These are phyloP conservation scores for Geophilus truncorum DNA, from an alignment of 2,888 invertebrate genomes.

Conservation along the genomic window DNA sequence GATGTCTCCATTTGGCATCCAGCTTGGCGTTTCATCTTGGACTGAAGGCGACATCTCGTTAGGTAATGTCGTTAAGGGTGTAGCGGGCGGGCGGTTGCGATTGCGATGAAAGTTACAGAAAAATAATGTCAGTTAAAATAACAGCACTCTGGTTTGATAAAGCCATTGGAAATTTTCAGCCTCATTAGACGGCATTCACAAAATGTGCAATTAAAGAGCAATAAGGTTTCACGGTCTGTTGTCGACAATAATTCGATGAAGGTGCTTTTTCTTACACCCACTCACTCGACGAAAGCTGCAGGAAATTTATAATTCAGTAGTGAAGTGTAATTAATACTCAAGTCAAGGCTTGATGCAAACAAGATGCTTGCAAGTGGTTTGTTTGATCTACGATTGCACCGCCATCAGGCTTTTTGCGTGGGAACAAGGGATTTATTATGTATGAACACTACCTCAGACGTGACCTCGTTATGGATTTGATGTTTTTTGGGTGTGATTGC, in stretches of 20 bases:
- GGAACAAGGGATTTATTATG: background rate
- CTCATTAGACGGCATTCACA: background rate
- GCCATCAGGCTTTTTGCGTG: background rate
- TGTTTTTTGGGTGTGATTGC: background rate
- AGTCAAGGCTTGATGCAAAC: background rate
- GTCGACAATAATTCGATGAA: slow-evolving; percentile 14
- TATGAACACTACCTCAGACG: background rate
- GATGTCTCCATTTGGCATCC: slow-evolving; percentile 7
- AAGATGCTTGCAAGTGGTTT: background rate
- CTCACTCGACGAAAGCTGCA: background rate
- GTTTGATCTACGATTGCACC: background rate
- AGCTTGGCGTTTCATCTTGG: background rate
- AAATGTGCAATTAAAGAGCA: background rate
- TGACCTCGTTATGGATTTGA: background rate
- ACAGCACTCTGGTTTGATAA: background rate
- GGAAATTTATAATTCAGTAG: background rate
- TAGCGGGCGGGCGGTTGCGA: background rate
- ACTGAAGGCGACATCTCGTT: background rate
- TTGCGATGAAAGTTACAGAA: background rate
- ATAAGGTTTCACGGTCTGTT: background rate
- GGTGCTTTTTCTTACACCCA: background rate
- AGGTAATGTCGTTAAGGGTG: background rate
- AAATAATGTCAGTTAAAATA: background rate
- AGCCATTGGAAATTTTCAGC: background rate
- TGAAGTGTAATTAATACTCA: background rate